Conservation (phyloP, 2,797 vertebrate species). For the Crenichthys baileyi region DNA sequence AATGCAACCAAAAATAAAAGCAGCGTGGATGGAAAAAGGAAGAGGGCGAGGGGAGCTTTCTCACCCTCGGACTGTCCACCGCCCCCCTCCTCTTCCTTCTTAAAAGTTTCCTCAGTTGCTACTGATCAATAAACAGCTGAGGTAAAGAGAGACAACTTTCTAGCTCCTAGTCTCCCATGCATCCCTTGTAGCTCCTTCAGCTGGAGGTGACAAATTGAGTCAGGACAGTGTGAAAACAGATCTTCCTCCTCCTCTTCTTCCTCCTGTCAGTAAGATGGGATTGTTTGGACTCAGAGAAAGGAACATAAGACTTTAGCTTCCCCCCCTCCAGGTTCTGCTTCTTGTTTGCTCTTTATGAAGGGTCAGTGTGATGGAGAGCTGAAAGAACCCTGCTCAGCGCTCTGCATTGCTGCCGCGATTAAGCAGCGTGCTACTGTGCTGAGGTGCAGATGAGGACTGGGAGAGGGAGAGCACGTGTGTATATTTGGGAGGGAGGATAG, state of each 20-base stretch:
- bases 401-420: conserved; percentile 36
- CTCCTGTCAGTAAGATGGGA: conserved; percentile 14
- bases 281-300: conserved; percentile 23
- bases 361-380: conserved; percentile 38
- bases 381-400: conserved; percentile 39
- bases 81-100: conserved; percentile 8
- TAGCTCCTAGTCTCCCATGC: conserved; percentile 37
- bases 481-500: conserved; percentile 55
- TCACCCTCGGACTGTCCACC: background rate
- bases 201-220: conserved; percentile 51
- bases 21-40: conserved; percentile 9
- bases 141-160: conserved; percentile 50
- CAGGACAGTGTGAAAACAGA: conserved; percentile 36
- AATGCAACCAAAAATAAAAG: background rate
- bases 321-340: conserved; percentile 11
- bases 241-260: conserved; percentile 23
- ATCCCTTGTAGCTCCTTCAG: conserved; percentile 49
- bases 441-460: conserved; percentile 73
- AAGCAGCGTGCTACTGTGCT: conserved; percentile 68
- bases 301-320: conserved; percentile 31
- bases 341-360: conserved; percentile 27
- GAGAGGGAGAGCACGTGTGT: conserved; percentile 47
- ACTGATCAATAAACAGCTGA: conserved; percentile 21
- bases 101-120: conserved; percentile 54
- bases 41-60: conserved; percentile 15